Percentiles rank a stretch among this genome's conserved stretches.
phyloP scores from a whole-genome alignment of 2,888 invertebrate species.

The Melanostoma mellinum region DNA sequence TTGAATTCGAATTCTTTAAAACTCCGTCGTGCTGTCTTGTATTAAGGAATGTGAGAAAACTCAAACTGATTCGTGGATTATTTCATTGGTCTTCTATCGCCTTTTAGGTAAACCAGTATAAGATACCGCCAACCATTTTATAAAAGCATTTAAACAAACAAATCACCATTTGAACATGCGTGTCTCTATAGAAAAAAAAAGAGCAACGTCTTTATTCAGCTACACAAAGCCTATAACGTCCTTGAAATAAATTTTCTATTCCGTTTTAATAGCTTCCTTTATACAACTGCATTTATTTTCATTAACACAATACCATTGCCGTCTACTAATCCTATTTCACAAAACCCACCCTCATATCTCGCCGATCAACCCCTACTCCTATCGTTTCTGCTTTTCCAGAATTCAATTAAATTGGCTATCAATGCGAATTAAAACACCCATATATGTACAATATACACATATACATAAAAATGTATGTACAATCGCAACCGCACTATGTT shows the following conservation, averaged over 20 bases:
- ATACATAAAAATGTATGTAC: not conserved
- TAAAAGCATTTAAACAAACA: no score
- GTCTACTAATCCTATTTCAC: slow-evolving; percentile 43
- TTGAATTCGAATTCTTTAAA: no score
- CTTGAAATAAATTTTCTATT: not conserved
- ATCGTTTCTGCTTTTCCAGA: slow-evolving; percentile 3
- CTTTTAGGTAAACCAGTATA: no score
- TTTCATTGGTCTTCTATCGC: no score
- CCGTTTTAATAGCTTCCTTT: not conserved
- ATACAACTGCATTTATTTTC: slow-evolving; percentile 42
- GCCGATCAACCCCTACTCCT: slow-evolving; percentile 7
- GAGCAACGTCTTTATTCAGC: no score
- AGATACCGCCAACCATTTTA: no score
- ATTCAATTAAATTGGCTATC: slow-evolving; percentile 45
- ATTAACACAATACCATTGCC: slow-evolving; percentile 32
- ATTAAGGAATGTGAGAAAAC: no score
- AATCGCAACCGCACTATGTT: not conserved
- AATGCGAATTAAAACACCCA: slow-evolving; percentile 7
- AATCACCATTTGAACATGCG: no score
- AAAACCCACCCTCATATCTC: slow-evolving; percentile 16
- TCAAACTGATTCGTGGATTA: no score
- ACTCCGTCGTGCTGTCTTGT: no score
- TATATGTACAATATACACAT: not conserved
- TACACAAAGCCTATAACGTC: not conserved
- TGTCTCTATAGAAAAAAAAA: no score